Evolutionary conservation across 2,113 vertebrate species (phyloP), one percentile per base, ranked within the genome.

Genomic region (Actenoides lindsayi): DNA sequence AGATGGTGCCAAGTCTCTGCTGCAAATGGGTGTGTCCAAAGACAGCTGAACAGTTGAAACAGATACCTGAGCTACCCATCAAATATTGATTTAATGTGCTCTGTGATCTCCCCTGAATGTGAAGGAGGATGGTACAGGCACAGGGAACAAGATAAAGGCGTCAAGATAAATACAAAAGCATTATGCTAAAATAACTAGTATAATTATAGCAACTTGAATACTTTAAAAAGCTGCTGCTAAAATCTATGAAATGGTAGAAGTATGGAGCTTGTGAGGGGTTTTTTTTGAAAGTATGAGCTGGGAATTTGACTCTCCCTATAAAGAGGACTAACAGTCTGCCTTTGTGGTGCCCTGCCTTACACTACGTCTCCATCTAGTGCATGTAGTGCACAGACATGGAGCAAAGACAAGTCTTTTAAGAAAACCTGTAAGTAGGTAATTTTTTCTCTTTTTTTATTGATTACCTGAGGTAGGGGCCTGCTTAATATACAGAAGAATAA

Each of bases 401-500:
- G 42, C 37, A 84, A 57, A 62, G 33, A 48, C 37, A 27, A 15
- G 27, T 42, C n/a, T 83, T 83, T 11, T 77, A 69, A 88, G 46
- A 12, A 74, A 50, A 65, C 27, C 5, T 51, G 0, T 18, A 60
- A 79, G 19, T 24, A 73, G 15, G 16, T 33, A 11, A 27, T 42
- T 10, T 30, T 51, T 51, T 25, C 48, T 51, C 24, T 51, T 75
- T 81, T 69, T 23, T 23, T 27, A 53, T 42, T 46, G 16, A n/a
- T 6, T 57, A 2, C 11, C 41, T 90, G 7, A 17, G 17, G 3
- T 25, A 4, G 3, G 9, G 3, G 3, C 1, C 51, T 53, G 6
- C 13, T 71, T 79, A 62, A 33, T 69, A 56, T 24, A 21, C 23
- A 21, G 44, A 77, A 89, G 27, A 31, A 62, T 18, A 93, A 78